Conservation (phyloP, 1,140 invertebrate species). For the Lethocerus indicus region DNA sequence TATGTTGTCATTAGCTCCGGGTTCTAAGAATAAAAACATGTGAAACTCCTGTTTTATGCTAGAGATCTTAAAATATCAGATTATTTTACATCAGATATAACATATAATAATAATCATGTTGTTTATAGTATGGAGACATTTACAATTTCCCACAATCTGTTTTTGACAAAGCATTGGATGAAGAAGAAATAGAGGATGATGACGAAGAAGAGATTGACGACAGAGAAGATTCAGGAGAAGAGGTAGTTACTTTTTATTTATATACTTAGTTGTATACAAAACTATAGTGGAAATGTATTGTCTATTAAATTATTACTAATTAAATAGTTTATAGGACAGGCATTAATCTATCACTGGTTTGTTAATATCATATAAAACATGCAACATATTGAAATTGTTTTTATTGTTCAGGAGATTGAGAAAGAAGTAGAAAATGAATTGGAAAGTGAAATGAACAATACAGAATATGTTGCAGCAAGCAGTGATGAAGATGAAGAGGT, state of each 20-base stretch:
- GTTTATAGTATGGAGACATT: slow-evolving; percentile 78
- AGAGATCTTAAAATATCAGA: no score
- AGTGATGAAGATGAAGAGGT: no score
- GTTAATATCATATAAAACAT: not conserved
- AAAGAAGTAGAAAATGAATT: slow-evolving; percentile 39
- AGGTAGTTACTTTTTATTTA: not conserved
- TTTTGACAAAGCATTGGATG: slow-evolving; percentile 73
- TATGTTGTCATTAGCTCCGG: no score
- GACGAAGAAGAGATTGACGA: slow-evolving; percentile 35
- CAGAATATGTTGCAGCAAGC: slow-evolving; percentile 25
- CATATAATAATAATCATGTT: slow-evolving; percentile 8
- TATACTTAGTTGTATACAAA: not conserved
- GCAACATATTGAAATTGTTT: slow-evolving; percentile 2
- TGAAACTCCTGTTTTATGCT: no score
- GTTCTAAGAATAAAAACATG: no score
- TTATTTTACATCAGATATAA: slow-evolving; percentile 16
- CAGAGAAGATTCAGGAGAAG: slow-evolving; percentile 28
- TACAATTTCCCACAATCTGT: slow-evolving; percentile 91
- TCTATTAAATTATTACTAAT: not conserved
- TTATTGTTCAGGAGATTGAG: slow-evolving; percentile 16
- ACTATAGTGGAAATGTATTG: no score
- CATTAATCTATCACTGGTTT: not conserved
- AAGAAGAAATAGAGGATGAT: slow-evolving; percentile 61
- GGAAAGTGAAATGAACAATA: slow-evolving; percentile 41
- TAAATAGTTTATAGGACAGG: not conserved